Conservation (phyloP, 2,888 invertebrate genomes). For the Agrotis exclamationis region DNA sequence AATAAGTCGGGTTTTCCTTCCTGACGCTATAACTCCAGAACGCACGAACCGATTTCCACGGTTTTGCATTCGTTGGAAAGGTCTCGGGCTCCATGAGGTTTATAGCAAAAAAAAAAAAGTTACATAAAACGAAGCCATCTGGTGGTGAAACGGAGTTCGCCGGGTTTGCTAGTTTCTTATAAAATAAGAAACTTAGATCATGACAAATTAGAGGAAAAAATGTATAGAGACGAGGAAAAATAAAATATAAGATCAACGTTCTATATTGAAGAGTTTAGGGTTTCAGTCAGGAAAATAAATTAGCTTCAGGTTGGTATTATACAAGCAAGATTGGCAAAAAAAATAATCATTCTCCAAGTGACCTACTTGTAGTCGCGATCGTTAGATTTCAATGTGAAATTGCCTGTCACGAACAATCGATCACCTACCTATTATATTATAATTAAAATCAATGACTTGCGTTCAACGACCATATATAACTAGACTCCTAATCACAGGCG, state of each 20-base stretch:
- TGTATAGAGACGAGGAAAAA: not conserved
- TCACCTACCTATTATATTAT: slow-evolving; percentile 21
- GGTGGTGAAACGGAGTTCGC: too few relatives aligned
- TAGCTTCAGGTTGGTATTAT: not conserved
- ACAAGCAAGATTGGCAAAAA: not conserved
- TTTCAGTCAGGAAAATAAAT: not conserved
- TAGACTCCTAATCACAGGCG: too few relatives aligned
- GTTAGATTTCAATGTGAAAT: slow-evolving; percentile 33
- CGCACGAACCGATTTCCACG: too few relatives aligned
- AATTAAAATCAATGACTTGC: not conserved
- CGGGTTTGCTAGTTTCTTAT: too few relatives aligned
- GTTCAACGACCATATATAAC: too few relatives aligned
- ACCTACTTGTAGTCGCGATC: slow-evolving; percentile 16
- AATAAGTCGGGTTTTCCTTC: too few relatives aligned
- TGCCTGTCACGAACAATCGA: slow-evolving; percentile 36
- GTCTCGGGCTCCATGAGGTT: too few relatives aligned
- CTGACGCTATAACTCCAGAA: too few relatives aligned
- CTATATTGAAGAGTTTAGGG: not conserved
- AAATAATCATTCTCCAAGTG: not conserved
- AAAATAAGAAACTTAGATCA: too few relatives aligned
- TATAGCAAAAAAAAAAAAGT: too few relatives aligned
- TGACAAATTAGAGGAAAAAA: not conserved
- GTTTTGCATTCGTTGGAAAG: too few relatives aligned
- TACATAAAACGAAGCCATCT: too few relatives aligned
- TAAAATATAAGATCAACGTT: not conserved